Evolutionary conservation across 2,797 vertebrate species (phyloP), one percentile per base, ranked within the genome.

Genomic region (Microctenopoma lineatum): DNA sequence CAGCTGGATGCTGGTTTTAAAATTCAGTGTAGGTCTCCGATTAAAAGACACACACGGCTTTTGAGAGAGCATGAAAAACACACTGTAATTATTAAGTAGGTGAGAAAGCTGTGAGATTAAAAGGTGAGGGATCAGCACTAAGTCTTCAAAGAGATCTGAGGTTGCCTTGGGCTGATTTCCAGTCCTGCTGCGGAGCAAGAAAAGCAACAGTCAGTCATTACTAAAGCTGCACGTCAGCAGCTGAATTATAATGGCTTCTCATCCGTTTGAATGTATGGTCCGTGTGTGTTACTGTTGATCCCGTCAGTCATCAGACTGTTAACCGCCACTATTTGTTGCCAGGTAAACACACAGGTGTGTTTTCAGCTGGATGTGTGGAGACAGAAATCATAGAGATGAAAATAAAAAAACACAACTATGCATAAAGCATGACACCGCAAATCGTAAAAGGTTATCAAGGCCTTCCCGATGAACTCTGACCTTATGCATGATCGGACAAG

Each of bases 101-200:
- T 75, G 80, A 81, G 75, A 80, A 63, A 75, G 73, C 77, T 69
- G 77, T 26, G 69, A 79, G 84, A 85, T 84, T 82, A 84, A 85
- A 86, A 85, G 79, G 84, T 75, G 83, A 79, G 75, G 76, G 82
- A 73, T 70, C 66, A 64, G 68, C 44, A 36, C 54, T 45, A 46
- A 77, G 70, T 75, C 81, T 85, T 87, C 84, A 87, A 87, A 86
- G 80, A 74, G 72, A 83, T 69, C 71, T 13, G 67, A 77, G 25
- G 56, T 78, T 56, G 75, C 84, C 77, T 73, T 61, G 57, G 83
- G 85, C 79, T 69, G 27, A 84, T 84, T 84, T 79, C 53, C 54
- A 75, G 70, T 61, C 70, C 75, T 62, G 44, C 55, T 44, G 58
- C 67, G 78, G 59, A 68, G 27, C 21, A 80, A 61, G 69, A 68